Conservation (phyloP, 2,113 vertebrate genomes). For the Entelurus aequoreus region DNA sequence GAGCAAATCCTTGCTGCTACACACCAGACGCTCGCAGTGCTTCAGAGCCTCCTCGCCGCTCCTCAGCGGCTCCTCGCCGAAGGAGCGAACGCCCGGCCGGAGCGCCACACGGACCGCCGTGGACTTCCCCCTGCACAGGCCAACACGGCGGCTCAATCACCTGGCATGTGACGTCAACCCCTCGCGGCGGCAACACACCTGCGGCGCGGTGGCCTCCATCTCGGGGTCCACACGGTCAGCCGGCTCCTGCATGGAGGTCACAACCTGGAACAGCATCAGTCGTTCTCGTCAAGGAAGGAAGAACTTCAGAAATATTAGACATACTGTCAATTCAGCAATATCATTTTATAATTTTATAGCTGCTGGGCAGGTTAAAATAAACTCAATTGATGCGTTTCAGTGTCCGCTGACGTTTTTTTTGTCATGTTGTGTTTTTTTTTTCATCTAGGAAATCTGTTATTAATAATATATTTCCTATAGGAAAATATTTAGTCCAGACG, state of each 20-base stretch:
- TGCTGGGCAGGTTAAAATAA: too few relatives aligned
- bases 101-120: slow-evolving; percentile 66
- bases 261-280: slow-evolving; percentile 57
- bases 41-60: slow-evolving; percentile 57
- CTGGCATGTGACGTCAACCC: background rate
- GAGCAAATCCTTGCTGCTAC: slow-evolving; percentile 69
- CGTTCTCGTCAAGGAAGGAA: background rate
- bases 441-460: too few relatives aligned
- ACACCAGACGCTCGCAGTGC: slow-evolving; percentile 68
- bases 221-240: slow-evolving; percentile 69
- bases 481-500: too few relatives aligned
- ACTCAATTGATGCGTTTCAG: too few relatives aligned
- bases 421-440: too few relatives aligned
- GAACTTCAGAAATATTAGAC: too few relatives aligned
- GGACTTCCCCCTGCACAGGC: slow-evolving; percentile 68
- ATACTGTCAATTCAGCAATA: too few relatives aligned
- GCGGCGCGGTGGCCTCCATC: slow-evolving; percentile 70
- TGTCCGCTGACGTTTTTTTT: too few relatives aligned
- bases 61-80: slow-evolving; percentile 51
- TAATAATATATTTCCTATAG: too few relatives aligned
- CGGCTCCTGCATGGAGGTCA: slow-evolving; percentile 42
- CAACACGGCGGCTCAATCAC: background rate
- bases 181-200: slow-evolving; percentile 63
- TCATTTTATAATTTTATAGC: too few relatives aligned
- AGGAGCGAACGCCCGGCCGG: slow-evolving; percentile 63